Evolutionary conservation across 2,888 invertebrate genomes (phyloP).

Genomic region (Anthophora plumipes): DNA sequence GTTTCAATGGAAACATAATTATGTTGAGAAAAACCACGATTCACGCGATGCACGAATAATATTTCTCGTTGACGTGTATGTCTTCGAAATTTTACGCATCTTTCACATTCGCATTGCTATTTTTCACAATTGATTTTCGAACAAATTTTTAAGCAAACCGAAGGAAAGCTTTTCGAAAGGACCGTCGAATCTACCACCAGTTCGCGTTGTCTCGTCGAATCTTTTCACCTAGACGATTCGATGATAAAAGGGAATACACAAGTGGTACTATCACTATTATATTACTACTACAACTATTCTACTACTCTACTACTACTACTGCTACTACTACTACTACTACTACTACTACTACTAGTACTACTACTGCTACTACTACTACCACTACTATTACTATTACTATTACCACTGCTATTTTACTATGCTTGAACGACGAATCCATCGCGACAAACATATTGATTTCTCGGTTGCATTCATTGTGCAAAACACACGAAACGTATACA

Average conservation of each 20-base stretch:
- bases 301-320: neutral
- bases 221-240: neutral
- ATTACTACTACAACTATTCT: neutral
- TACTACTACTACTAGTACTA: neutral
- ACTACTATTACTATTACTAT: neutral
- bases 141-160: neutral
- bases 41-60: neutral
- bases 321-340: neutral
- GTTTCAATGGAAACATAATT: neutral
- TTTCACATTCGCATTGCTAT: neutral
- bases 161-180: neutral
- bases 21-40: neutral
- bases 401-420: neutral
- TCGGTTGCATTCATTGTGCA: neutral
- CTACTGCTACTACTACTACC: neutral
- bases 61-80: neutral
- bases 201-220: neutral
- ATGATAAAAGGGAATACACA: neutral
- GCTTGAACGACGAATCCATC: neutral
- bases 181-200: neutral
- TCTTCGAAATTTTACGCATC: neutral
- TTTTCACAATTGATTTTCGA: neutral
- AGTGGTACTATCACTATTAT: neutral
- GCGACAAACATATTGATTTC: slow-evolving; percentile 3
- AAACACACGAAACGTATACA: slow-evolving; percentile 13